Base-by-base conservation (phyloP, 2,113 vertebrate genomes). In the Petroica traversi region DNA sequence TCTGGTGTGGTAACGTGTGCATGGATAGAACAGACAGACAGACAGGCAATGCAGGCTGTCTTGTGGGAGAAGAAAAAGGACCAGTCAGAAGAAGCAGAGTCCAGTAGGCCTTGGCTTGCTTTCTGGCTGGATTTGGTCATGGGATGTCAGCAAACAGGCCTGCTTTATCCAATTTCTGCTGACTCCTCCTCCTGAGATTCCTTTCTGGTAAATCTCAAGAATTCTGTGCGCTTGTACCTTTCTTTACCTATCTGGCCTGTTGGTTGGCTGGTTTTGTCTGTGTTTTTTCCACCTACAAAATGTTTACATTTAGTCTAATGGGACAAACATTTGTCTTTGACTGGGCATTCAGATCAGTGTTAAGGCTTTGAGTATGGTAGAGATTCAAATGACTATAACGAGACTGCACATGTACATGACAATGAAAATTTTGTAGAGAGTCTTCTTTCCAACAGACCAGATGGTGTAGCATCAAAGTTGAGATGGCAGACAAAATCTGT, bases 1-100 rank as follows among this genome's bases (percentile, higher is more conserved):
- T 66, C 24, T 49, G 49, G 12, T 36, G 58, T 24, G 25, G 52
- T 52, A 19, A 31, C 0, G 0, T 1, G 1, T 2, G 1, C 3
- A 1, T 23, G 64, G 28, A 14, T n/a, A 8, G 49, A 52, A 31
- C 0, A 77, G 36, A 24, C 23, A 26, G 33, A 1, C 7, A 23
- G 25, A 11, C 49, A 73, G 26, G 13, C 38, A 31, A 23, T 48
- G 10, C 29, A 46, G 19, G 29, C 34, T 51, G 54, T 31, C 49
- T 5, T 16, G 31, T 33, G 49, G 31, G 24, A 59, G 58, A 46
- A 72, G 69, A 48, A 61, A 33, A 66, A 22, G 16, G 28, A 7
- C 6, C 18, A 40, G n/a, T 57, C 63, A 38, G 57, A 46, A 38
- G 28, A 64, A 38, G 19, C 5, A 48, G 23, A 63, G 51, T 33